Evolutionary conservation across 2,888 invertebrate species (phyloP), one percentile per base, ranked within the genome.

Genomic region (Trachelus stipa): DNA sequence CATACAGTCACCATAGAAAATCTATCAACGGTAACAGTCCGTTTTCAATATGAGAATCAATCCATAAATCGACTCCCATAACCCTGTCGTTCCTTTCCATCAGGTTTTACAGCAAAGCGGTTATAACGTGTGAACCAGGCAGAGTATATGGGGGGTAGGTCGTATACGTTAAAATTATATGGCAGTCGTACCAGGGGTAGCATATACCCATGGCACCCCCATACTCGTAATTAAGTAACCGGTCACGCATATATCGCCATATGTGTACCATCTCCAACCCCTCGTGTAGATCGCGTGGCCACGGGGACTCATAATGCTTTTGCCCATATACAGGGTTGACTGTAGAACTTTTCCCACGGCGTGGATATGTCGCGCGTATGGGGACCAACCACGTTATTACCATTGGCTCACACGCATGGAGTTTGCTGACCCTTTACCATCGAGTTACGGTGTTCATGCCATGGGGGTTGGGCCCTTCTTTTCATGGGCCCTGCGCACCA

Each of bases 291-390:
- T 56, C 56, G 56, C 56, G 56, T 56, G 56, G 56, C 56, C 56
- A 56, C 9, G 9, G 56, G 23, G 9, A 56, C 23, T 23, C 56
- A 75, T 23, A 68, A 34, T 69, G 75, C 23, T 71, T 11, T 15
- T 30, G 69, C n/a, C 12, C 12, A 4, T 68, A 33, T 69, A 73
- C 30, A 73, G 68, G 30, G 68, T 74, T 73, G 69, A 69, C 69
- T 71, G 37, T 12, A 40, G 78, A 80, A 73, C 74, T 76, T 77
- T 85, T 85, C 85, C 84, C 85, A 81, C 83, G 81, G 79, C 80
- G 73, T 77, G 74, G 71, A 77, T 80, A 68, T 68, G 79, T 77
- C 77, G 82, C 83, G 80, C 79, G 78, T 81, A 79, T 78, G 80
- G 82, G 81, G 79, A 80, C 81, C 77, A 75, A 56, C 80, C 80